Evolutionary conservation across 2,888 invertebrate species (phyloP).

Genomic region (Eumerus sabulonum): DNA sequence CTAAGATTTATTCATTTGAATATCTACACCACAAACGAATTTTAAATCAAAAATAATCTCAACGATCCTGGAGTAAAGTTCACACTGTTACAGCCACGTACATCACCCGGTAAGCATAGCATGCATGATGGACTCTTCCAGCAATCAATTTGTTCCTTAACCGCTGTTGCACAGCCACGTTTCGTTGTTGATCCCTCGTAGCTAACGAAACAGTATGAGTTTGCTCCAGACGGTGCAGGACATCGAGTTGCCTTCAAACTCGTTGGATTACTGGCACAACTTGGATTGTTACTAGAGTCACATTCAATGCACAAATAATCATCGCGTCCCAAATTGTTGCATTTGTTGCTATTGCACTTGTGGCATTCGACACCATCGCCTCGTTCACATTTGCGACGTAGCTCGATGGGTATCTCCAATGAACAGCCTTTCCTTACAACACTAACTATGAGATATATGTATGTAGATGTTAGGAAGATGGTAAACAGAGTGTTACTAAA

Average conservation of each 20-base stretch:
- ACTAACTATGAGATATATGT: constrained; percentile 66
- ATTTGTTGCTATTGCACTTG: constrained; percentile 75
- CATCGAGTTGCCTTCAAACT: constrained; percentile 71
- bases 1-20: no score
- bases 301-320: constrained; percentile 74
- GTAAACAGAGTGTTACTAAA: background rate
- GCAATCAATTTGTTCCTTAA: constrained; percentile 53
- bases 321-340: constrained; percentile 74
- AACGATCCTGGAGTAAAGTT: constrained; percentile 70
- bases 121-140: constrained; percentile 68
- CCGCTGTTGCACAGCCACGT: constrained; percentile 71
- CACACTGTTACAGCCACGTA: constrained; percentile 72
- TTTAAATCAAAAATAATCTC: constrained; percentile 44
- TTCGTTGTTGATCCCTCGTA: constrained; percentile 66
- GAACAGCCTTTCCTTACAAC: constrained; percentile 75
- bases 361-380: constrained; percentile 70
- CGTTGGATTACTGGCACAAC: constrained; percentile 71
- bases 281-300: constrained; percentile 72
- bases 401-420: constrained; percentile 71
- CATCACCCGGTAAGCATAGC: constrained; percentile 74
- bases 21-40: background rate
- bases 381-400: constrained; percentile 72
- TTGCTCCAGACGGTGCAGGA: constrained; percentile 72
- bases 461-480: background rate
- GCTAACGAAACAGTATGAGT: constrained; percentile 75